These are phyloP conservation scores for Anas acuta DNA, from an alignment of 2,797 vertebrate genomes.

Conservation along the genomic window DNA sequence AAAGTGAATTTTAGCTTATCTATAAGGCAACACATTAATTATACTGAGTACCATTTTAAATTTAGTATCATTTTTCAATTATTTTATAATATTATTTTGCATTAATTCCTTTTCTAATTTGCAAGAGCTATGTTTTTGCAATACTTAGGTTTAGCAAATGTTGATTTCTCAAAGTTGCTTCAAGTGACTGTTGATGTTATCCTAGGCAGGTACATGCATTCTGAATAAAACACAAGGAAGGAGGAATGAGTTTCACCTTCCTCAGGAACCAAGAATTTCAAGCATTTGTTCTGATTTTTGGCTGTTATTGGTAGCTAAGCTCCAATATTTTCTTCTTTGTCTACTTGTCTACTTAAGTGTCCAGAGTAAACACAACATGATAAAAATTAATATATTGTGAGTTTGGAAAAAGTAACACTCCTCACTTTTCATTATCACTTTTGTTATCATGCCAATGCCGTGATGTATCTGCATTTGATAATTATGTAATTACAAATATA, in stretches of 20 bases:
- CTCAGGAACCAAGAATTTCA: not conserved
- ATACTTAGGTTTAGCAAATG: not conserved
- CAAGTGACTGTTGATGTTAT: not conserved
- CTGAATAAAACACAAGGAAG: not conserved
- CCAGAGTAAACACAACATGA: not conserved
- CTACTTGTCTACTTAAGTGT: not conserved
- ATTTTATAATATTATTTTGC: not conserved
- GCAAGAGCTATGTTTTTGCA: not conserved
- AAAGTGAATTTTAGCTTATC: not conserved
- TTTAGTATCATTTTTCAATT: not conserved
- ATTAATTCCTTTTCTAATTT: not conserved
- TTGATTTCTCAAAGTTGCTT: not conserved
- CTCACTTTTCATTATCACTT: not conserved
- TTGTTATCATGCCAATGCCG: not conserved
- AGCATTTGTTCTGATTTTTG: not conserved
- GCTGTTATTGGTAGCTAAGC: rapidly evolving
- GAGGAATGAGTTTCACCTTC: not conserved
- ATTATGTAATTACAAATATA: not conserved
- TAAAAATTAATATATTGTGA: not conserved
- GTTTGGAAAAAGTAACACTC: not conserved
- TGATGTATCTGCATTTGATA: not conserved
- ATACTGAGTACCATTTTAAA: not conserved
- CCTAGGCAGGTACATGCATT: rapidly evolving
- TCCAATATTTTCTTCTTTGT: not conserved
- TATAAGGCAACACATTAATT: not conserved